Conservation (phyloP, 2,113 vertebrate species). For the Fulmarus glacialis region DNA sequence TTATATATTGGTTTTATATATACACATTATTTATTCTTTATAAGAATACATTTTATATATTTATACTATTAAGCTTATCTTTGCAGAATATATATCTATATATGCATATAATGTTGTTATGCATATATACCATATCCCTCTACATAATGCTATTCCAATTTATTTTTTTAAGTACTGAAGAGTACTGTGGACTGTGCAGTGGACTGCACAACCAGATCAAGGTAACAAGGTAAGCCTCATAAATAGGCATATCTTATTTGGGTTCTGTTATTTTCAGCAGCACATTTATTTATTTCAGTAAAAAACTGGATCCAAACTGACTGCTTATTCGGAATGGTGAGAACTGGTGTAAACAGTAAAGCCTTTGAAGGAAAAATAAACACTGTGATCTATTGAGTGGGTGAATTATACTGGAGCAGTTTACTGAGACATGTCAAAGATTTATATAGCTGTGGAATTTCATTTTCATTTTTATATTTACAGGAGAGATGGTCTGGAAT, state of each 20-base stretch:
- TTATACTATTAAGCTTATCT: neutral
- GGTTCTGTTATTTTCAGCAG: neutral
- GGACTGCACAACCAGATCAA: neutral
- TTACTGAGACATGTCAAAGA: conserved; percentile 29
- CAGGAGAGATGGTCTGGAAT: neutral
- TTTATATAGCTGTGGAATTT: neutral
- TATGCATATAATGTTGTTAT: neutral
- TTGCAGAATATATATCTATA: neutral
- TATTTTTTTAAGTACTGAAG: neutral
- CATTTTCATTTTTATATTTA: neutral
- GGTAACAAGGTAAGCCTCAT: neutral
- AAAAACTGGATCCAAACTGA: neutral
- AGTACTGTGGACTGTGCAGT: neutral
- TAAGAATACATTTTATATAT: neutral
- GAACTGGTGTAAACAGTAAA: neutral
- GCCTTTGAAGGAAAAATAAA: neutral
- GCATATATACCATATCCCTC: neutral
- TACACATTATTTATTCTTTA: neutral
- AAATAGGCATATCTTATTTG: neutral
- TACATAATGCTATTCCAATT: neutral
- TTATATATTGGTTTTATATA: neutral
- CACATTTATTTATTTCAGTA: neutral
- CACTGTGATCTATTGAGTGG: neutral
- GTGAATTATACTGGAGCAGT: conserved; percentile 5
- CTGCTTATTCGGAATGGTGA: neutral